Evolutionary conservation across 2,888 invertebrate species (phyloP), one percentile per base, ranked within the genome.

Genomic region (Dorcus hopei): DNA sequence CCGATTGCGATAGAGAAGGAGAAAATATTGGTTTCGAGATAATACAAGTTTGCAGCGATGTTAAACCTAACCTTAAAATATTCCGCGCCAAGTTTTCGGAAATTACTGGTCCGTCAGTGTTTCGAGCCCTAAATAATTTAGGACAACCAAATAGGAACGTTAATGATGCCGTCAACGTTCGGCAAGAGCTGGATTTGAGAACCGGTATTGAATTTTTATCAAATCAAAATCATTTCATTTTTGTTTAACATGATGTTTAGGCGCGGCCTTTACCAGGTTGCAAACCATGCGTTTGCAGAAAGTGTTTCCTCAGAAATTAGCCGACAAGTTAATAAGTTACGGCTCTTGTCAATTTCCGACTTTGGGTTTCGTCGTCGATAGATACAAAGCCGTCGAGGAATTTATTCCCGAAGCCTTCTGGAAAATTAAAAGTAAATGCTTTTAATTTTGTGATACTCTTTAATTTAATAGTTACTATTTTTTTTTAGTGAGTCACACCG

Each of bases 321-420:
- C 87, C 0, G 85, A 92, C 55, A 89, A 90, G 74, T 76, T 97
- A 2, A 90, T 99, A 49, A 98, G 97, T 77, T 99, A 99, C 77
- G 99, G 99, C 2, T 96, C 95, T 58, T 99, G 99, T 74, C 99
- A 99, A 79, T 98, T 99, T 77, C 99, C 99, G 4, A 99, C 99
- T 0, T 81, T 99, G n/a, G 99, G 99, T 1, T 99, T 99, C 84
- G 97, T 99, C n/a, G 98, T 97, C 0, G 97, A 99, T 77, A 84
- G 99, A 52, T 98, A 92, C 75, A 88, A 95, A 73, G 93, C 95
- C 23, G 89, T 95, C 49, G 90, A 95, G 75, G 87, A 87, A 63
- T 99, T 99, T 79, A 85, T 96, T 7, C 82, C 93, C 0, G 97
- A 99, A 79, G 83, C 87, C 3, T 99, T 98, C 80, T 99, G 99